A percentile compares a stretch with the other conserved stretches of the same genome.
Evolutionary conservation across 2,888 invertebrate genomes (phyloP).

Genomic region (Nasonia oneida): DNA sequence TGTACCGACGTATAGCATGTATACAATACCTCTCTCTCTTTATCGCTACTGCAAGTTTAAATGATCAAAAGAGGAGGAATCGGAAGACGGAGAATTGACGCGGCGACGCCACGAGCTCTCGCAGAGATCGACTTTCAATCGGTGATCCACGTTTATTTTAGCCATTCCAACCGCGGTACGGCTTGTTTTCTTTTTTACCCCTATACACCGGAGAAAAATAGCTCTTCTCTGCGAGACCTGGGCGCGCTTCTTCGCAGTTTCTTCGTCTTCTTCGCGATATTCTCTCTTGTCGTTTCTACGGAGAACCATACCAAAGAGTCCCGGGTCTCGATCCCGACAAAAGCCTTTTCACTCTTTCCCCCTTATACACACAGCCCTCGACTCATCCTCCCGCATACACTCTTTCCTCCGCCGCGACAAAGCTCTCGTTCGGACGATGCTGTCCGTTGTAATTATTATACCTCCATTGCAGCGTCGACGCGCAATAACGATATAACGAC

Average conservation of each 20-base stretch:
- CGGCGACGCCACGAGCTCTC: not conserved
- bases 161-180: slow-evolving; percentile 34
- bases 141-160: slow-evolving; percentile 31
- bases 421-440: slow-evolving; percentile 43
- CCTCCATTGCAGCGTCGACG: not conserved
- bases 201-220: not conserved
- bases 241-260: not conserved
- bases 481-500: not conserved
- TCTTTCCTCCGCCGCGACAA: not conserved
- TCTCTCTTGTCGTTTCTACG: slow-evolving; percentile 66
- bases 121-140: not conserved
- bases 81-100: not conserved
- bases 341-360: slow-evolving; percentile 49
- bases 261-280: slow-evolving; percentile 31
- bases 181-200: not conserved
- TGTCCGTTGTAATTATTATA: slow-evolving; percentile 47
- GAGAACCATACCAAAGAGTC: slow-evolving; percentile 76
- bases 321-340: slow-evolving; percentile 72
- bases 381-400: not conserved
- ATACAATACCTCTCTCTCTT: slow-evolving; percentile 57
- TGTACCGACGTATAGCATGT: slow-evolving; percentile 54
- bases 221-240: slow-evolving; percentile 1
- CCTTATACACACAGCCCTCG: slow-evolving; percentile 9
- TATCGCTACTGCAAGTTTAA: slow-evolving; percentile 50
- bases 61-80: slow-evolving; percentile 21